A percentile compares a stretch with the other conserved stretches of the same genome.
Evolutionary conservation across 2,797 vertebrate genomes (phyloP).

Genomic region (Geotrypetes seraphini): DNA sequence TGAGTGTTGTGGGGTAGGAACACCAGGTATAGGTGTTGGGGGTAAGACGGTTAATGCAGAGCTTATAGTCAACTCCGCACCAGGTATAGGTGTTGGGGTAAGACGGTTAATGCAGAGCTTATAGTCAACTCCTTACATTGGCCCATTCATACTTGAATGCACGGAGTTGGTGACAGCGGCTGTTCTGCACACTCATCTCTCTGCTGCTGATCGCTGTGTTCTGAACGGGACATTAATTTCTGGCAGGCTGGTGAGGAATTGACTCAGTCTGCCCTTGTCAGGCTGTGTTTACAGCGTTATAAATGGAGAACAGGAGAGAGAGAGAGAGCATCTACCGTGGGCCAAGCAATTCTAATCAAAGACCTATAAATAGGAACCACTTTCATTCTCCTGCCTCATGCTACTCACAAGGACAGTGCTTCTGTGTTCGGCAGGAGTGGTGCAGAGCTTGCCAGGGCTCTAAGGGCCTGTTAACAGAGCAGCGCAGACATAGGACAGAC

Average conservation of each 20-base stretch:
- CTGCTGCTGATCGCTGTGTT: slow-evolving; percentile 31
- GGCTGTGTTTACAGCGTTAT: slow-evolving; percentile 43
- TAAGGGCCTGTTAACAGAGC: too few relatives aligned
- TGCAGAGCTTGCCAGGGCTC: background rate
- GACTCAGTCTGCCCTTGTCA: slow-evolving; percentile 26
- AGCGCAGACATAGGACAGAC: too few relatives aligned
- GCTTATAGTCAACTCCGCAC: too few relatives aligned
- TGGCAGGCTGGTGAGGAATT: slow-evolving; percentile 33
- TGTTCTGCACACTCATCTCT: slow-evolving; percentile 21
- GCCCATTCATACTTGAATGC: too few relatives aligned
- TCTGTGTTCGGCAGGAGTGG: rapidly evolving
- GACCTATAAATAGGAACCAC: slow-evolving; percentile 39
- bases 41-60: too few relatives aligned
- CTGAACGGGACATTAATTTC: slow-evolving; percentile 41
- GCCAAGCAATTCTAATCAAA: slow-evolving; percentile 41
- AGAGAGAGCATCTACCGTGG: slow-evolving; percentile 35
- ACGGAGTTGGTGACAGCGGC: slow-evolving; percentile 14
- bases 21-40: too few relatives aligned
- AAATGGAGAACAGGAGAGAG: slow-evolving; percentile 45
- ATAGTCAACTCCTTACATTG: too few relatives aligned
- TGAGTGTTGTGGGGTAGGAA: too few relatives aligned
- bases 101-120: too few relatives aligned
- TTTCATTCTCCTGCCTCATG: slow-evolving; percentile 18
- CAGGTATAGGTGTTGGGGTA: too few relatives aligned
- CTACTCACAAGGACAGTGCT: background rate